Evolutionary conservation across 92 coral and sea anemone genomes (phyloP), one percentile per base, ranked within the genome.

Genomic region (Epizoanthus illoricatus): DNA sequence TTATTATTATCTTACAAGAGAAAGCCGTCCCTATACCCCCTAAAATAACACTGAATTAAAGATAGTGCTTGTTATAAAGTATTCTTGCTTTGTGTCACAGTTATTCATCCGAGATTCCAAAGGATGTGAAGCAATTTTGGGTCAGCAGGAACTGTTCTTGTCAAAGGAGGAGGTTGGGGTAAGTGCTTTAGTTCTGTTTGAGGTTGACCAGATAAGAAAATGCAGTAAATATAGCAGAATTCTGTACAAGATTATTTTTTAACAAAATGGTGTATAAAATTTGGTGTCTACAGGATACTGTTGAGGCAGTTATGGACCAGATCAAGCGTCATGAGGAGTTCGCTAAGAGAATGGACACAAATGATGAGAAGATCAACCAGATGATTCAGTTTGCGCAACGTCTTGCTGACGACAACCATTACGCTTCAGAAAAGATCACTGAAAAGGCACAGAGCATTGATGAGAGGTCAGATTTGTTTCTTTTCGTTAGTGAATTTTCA

Each of bases 291-390:
- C 81, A 95, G 99, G 99, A 94, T 16, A 96, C 97, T 42, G 99
- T 96, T 7, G 99, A 96, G 68, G 94, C 98, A 36, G 99, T 93
- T 20, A 90, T 88, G 85, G 99, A 93, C 18, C 97, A 90, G 21
- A 96, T 96, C 85, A 96, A 96, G 91, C 92, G 92, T 57, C 99
- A 96, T 21, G 99, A 96, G 60, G 99, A 93, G 82, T 96, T 96
- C 86, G 88, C 90, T 49, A 93, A 96, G 81, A 90, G 93, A 36
- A 94, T 96, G 93, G 93, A 91, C 67, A 89, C 96, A 42, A 95
- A 93, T 79, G 99, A 96, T 71, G 99, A 96, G 69, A 96, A 96
- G 86, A 92, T 96, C 69, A 92, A 96, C 82, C 97, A 86, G 66
- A 94, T 96, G 93, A 91, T 93, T 43, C 96, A 91, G 80, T 96